Percentiles rank a stretch among this genome's conserved stretches.
Conservation (phyloP, 1,140 invertebrate genomes). For the Diorhabda elongata region DNA sequence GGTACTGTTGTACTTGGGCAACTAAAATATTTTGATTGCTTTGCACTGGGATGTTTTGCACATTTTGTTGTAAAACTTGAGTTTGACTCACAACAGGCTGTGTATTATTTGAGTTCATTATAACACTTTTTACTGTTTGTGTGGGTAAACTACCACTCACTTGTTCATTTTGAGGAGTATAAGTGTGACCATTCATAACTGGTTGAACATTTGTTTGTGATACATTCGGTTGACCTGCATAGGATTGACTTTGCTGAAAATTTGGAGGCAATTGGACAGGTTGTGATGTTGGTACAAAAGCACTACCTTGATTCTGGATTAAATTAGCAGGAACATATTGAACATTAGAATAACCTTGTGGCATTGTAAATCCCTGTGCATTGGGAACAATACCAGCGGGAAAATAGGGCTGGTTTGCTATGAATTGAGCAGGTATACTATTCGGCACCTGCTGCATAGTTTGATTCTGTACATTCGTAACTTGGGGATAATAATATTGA, state of each 20-base stretch:
- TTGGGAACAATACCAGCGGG: constrained; percentile 36
- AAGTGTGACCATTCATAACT: constrained; percentile 43
- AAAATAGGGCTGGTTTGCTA: constrained; percentile 41
- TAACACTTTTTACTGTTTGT: constrained; percentile 42
- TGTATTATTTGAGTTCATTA: constrained; percentile 36
- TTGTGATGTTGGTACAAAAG: constrained; percentile 44
- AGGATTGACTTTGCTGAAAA: constrained; percentile 44
- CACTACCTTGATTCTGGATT: constrained; percentile 40
- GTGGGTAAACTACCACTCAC: constrained; percentile 34
- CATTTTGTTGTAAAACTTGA: constrained; percentile 23
- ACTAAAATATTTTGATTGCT: constrained; percentile 26
- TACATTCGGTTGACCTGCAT: constrained; percentile 36
- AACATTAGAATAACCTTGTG: constrained; percentile 40
- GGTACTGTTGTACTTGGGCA: constrained; percentile 21
- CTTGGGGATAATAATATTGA: constrained; percentile 43
- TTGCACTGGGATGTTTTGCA: constrained; percentile 29
- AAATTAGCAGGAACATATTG: constrained; percentile 42
- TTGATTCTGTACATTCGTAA: constrained; percentile 36
- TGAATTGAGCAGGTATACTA: constrained; percentile 41
- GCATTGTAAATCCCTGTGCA: constrained; percentile 34
- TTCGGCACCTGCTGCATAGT: constrained; percentile 32
- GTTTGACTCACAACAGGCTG: constrained; percentile 29
- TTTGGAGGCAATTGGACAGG: constrained; percentile 37
- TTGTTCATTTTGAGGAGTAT: constrained; percentile 32
- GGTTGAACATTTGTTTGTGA: constrained; percentile 36